Base-by-base conservation (phyloP, 1,140 invertebrate genomes). In the Cylas formicarius region DNA sequence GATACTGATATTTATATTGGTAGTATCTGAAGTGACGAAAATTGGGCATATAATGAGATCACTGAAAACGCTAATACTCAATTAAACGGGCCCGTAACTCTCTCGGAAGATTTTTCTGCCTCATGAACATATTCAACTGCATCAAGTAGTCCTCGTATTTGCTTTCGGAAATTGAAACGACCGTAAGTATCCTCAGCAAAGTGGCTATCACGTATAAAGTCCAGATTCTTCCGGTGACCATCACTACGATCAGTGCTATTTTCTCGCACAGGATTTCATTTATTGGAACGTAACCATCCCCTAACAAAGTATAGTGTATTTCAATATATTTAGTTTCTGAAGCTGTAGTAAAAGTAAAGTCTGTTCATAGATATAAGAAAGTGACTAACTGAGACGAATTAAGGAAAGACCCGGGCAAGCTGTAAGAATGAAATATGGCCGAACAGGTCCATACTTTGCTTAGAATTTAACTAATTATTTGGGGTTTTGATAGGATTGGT, bases 61-160 rank as follows among this genome's bases (percentile, higher is more conserved):
- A 16, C 10, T 34, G 10, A 34, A 4, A 18, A 34, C 21, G n/a
- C 17, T 6, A 4, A 6, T 44, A 44, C 42, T 38, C 35, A 3
- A 52, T 19, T 20, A 52, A 14, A 9, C 29, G 27, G 11, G 28
- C 10, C 16, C 26, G 14, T 10, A 52, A 26, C 6, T 40, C 16
- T 4, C 21, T 4, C 1, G 50, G 40, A 11, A 52, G 16, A 11
- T 48, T 28, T 20, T 43, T 40, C 5, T 41, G 24, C 1, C 13
- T 18, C 4, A 52, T 41, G 13, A 39, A 52, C 4, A 26, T 44
- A 11, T 33, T 10, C 13, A 52, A 32, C 27, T 40, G 39, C 3
- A 18, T 9, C 10, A 48, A 19, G 13, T 44, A 35, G 16, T 48
- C 18, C 27, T 52, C 50, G 34, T 48, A 52, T 13, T 40, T 35